Evolutionary conservation across 1,140 invertebrate genomes (phyloP), one percentile per base, ranked within the genome.

Genomic region (Solenopsis invicta): DNA sequence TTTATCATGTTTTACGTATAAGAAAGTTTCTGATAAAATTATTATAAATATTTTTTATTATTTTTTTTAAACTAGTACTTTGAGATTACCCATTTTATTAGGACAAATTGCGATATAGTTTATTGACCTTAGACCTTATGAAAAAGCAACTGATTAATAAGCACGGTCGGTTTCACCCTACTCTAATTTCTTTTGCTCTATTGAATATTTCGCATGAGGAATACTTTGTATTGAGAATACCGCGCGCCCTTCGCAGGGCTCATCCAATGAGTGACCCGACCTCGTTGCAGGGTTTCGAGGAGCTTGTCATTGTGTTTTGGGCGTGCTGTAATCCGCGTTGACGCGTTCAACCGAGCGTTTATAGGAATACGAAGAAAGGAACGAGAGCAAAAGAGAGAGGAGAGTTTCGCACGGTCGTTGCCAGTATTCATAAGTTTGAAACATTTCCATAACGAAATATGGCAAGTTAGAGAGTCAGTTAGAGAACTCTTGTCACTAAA

Each of bases 231-330:
- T 48, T 24, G 41, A 59, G 74, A 56, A 87, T 56, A 64, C 10
- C n/a, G 41, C 59, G 24, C 80, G 69, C 80, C 80, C 80, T 84
- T 74, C 41, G 54, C 74, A 75, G 80, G 80, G 54, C 45, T 41
- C 82, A 86, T 59, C 59, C 67, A 87, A 80, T 21, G 37, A 80
- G 24, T 85, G 86, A 85, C 78, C 88, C 61, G 62, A 75, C 67
- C 87, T 86, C 21, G 87, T 62, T 37, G 80, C 80, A 56, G 61
- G 18, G 75, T 74, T 54, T 48, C 75, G 41, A 52, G 18, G 54
- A 76, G 61, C 84, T 87, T 71, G 88, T 77, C 84, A 74, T 86
- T 89, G 85, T 90, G 86, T 90, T 90, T 90, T 90, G 88, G 88
- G 88, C 88, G 88, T 89, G 88, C 80, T 84, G 69, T 84, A 84